Conservation (phyloP, 2,888 invertebrate genomes). For the Patella ulyssiponensis region DNA sequence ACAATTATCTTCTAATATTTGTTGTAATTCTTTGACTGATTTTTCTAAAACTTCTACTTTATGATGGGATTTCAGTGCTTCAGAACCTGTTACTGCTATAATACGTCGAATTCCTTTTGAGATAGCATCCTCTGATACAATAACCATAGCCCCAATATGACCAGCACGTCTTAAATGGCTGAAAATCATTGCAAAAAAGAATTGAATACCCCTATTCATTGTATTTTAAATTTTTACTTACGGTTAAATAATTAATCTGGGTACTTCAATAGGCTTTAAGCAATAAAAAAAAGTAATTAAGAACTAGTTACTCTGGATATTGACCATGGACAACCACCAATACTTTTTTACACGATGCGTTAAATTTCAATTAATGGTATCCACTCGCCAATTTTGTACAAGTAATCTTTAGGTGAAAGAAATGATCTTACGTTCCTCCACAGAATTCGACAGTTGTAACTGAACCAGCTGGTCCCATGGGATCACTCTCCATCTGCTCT, state of each 20-base stretch:
- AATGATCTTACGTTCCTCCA: conserved; percentile 88
- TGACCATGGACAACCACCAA: no score
- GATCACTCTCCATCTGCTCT: conserved; percentile 89
- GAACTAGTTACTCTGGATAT: no score
- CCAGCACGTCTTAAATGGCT: conserved; percentile 90
- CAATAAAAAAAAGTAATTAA: not conserved
- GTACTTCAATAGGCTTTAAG: not conserved
- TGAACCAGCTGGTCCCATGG: conserved; percentile 83
- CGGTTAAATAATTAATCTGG: not conserved
- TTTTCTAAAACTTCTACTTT: conserved; percentile 85
- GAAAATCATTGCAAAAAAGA: conserved; percentile 40
- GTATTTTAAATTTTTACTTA: not conserved
- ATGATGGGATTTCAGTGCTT: conserved; percentile 85
- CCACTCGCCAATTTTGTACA: no score
- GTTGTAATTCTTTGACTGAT: conserved; percentile 72
- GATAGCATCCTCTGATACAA: conserved; percentile 98
- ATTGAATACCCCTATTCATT: not conserved
- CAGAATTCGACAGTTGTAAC: conserved; percentile 98
- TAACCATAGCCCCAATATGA: conserved; percentile 95
- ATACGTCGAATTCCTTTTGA: conserved; percentile 98
- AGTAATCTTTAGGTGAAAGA: not conserved
- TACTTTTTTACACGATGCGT: no score
- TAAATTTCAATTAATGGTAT: no score
- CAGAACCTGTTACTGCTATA: conserved; percentile 95
- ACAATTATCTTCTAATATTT: conserved; percentile 54